Evolutionary conservation across 2,797 vertebrate genomes (phyloP), one percentile per base, ranked within the genome.

Genomic region (Parauchenoglanis punctatus): DNA sequence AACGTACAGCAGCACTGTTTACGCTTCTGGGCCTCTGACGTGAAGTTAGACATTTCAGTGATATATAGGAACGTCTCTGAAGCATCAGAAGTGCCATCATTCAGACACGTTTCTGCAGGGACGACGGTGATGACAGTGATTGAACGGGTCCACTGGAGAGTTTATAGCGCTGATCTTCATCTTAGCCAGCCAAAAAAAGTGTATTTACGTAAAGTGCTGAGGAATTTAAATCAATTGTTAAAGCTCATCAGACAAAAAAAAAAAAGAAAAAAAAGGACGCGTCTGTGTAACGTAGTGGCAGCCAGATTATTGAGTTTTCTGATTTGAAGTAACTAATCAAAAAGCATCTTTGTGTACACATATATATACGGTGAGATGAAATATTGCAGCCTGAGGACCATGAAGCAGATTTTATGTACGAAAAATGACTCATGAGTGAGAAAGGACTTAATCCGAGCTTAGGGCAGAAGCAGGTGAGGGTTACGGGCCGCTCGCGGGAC

Each of bases 11-110:
- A 28, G 46, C 31, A 49, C 76, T 80, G 85, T 86, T 86, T 81
- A 81, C 35, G n/a, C 85, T 80, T 52, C 75, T 77, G 85, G 85
- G 67, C 35, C 31, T 49, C 73, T 40, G 63, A 72, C 77, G 49
- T 12, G 23, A 59, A 59, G 77, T 86, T 72, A 81, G 85, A 70
- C 7, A 20, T 81, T 86, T 28, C 15, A 17, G 65, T 86, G 59
- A 86, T 20, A 13, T 52, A 81, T 72, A 40, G 35, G 5, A 58
- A 81, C 1, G 63, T 86, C 77, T 86, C 76, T 4, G 40, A 44
- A 35, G 81, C 63, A 59, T 70, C 49, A 31, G 77, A 81, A 31
- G 49, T 23, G 65, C 35, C 54, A 77, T 81, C 31, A 67, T 58
- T 35, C 76, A 70, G 44, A 72, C 15, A 58, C 1, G 4, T 25